Base-by-base conservation (phyloP, 2,797 vertebrate species). In the Artibeus jamaicensis region DNA sequence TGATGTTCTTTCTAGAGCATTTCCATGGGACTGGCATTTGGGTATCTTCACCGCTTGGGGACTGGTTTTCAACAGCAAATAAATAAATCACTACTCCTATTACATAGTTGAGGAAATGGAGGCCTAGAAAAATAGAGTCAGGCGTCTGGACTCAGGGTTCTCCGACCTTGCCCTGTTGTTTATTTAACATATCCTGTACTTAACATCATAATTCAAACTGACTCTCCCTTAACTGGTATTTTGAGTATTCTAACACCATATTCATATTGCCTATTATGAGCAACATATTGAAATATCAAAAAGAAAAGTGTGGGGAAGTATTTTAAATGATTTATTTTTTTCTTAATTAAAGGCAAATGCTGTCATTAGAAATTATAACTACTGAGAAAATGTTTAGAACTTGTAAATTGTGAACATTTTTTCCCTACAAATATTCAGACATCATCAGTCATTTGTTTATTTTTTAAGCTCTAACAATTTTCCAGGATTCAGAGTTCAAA, bases 381-480 rank as follows among this genome's bases (percentile, higher is more conserved):
- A 39, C 6, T 78, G 24, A 44, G 24, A 71, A 86, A 65, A 81
- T 77, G 6, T 55, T 73, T 82, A 73, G 9, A 26, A 65, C 24
- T 93, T 6, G 46, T 57, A 86, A 71, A 65, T 67, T n/a, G 12
- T 92, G 22, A 67, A 89, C 1, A 22, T 21, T 73, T 93, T 73
- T 32, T 21, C 11, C 44, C 21, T 2, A 79, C 70, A 96, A 76
- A 86, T 77, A 91, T 71, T 78, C 59, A 81, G 46, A 87, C 53
- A 89, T 57, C 32, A 39, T 74, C 44, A 62, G 32, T 88, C 50
- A 92, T 94, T 44, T 89, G 50, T 95, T 96, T 94, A 93, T 74
- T 90, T 97, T 94, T 57, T 84, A 89, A 91, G 53, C 5, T 93
- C 62, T 96, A 44, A 78, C 24, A 91, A 6, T 59, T 94, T 95